A percentile compares a stretch with the other conserved stretches of the same genome.
These are phyloP conservation scores for Camponotus vicinus DNA, from an alignment of 1,140 invertebrate species.

Conservation along the genomic window DNA sequence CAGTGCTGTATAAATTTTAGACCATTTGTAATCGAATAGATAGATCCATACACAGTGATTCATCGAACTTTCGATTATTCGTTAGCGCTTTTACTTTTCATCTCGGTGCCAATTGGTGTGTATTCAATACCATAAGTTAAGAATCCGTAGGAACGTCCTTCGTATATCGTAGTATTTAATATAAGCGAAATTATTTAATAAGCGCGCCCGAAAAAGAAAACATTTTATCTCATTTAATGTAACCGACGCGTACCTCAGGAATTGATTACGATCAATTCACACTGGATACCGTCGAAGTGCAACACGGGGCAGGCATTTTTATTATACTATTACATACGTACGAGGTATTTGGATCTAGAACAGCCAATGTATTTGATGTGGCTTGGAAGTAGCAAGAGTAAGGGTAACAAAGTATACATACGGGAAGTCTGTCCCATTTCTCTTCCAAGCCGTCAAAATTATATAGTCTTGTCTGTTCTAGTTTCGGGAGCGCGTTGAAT, in stretches of 20 bases:
- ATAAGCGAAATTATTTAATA: conserved; percentile 29
- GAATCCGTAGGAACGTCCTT: conserved; percentile 14
- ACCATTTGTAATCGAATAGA: background rate
- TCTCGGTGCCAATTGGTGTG: conserved; percentile 64
- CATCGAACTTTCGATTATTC: background rate
- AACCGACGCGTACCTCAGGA: conserved; percentile 39
- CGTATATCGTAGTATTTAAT: background rate
- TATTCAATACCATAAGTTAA: conserved; percentile 36
- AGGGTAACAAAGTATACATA: background rate
- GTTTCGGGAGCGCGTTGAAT: background rate
- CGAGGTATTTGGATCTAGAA: background rate
- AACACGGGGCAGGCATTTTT: conserved; percentile 63
- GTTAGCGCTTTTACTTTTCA: conserved; percentile 32
- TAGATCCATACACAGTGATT: background rate
- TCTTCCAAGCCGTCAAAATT: background rate
- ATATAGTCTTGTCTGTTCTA: conserved; percentile 22
- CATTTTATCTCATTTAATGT: background rate
- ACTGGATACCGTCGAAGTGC: conserved; percentile 72
- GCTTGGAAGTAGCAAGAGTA: background rate
- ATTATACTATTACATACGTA: background rate
- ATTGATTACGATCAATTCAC: conserved; percentile 74
- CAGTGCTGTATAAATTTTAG: too few relatives aligned
- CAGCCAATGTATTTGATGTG: background rate
- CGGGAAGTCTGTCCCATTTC: background rate
- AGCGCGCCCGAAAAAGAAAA: background rate